Conservation (phyloP, 2,888 invertebrate genomes). For the Volucella inanis region DNA sequence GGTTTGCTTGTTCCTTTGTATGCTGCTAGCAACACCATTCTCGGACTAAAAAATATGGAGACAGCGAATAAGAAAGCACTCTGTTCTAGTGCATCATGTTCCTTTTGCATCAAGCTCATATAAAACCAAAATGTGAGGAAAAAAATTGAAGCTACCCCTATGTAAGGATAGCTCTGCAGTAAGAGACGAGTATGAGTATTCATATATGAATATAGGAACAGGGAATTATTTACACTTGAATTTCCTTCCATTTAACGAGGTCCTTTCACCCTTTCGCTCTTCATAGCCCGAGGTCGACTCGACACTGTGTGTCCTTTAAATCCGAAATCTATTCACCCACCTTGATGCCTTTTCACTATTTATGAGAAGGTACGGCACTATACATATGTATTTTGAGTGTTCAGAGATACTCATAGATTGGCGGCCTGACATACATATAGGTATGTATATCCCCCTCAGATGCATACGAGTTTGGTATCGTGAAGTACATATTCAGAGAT, state of each 20-base stretch:
- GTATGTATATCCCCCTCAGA: background rate
- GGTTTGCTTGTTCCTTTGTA: background rate
- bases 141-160: background rate
- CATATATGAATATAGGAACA: constrained; percentile 41
- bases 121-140: constrained; percentile 27
- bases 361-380: constrained; percentile 44
- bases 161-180: no score
- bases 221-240: constrained; percentile 66
- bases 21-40: background rate
- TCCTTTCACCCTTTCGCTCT: constrained; percentile 49
- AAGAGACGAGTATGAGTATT: no score
- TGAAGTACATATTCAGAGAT: constrained; percentile 28
- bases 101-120: background rate
- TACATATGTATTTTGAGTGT: constrained; percentile 29
- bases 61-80: no score
- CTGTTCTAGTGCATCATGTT: constrained; percentile 40
- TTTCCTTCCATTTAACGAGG: constrained; percentile 58
- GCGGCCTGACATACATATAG: constrained; percentile 23
- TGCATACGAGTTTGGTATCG: constrained; percentile 36
- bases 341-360: constrained; percentile 39
- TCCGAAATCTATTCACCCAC: constrained; percentile 38
- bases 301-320: constrained; percentile 34
- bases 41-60: constrained; percentile 6
- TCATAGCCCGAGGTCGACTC: constrained; percentile 31
- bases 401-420: constrained; percentile 31